Conservation (phyloP, 1,140 invertebrate species). For the Drosophila sproati region DNA sequence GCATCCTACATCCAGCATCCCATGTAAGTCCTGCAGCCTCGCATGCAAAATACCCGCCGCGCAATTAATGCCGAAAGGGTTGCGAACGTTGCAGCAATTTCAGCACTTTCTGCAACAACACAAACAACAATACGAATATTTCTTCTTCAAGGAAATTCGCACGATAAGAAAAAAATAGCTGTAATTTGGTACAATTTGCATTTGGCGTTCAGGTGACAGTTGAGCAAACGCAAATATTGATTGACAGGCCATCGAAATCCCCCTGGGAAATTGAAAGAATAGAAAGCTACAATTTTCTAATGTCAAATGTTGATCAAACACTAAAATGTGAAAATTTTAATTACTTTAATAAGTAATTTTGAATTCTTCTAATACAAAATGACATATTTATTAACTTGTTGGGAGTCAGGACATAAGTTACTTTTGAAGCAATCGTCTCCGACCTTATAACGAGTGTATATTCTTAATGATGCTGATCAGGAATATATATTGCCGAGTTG, state of each 20-base stretch:
- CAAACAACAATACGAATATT: neutral
- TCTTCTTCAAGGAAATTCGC: slow-evolving; percentile 40
- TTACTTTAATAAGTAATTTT: neutral
- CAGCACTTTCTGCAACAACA: neutral
- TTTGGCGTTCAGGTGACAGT: slow-evolving; percentile 10
- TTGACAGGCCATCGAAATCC: slow-evolving; percentile 15
- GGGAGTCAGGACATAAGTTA: no score
- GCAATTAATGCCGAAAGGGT: slow-evolving; percentile 45
- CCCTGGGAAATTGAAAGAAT: slow-evolving; percentile 15
- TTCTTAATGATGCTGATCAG: no score
- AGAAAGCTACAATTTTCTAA: neutral
- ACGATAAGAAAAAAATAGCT: slow-evolving; percentile 12
- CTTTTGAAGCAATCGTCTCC: no score
- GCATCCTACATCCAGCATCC: slow-evolving; percentile 13
- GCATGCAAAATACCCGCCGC: slow-evolving; percentile 42
- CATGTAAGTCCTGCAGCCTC: neutral
- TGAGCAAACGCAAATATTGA: slow-evolving; percentile 5
- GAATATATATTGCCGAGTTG: no score
- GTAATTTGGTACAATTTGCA: slow-evolving; percentile 36
- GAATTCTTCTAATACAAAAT: no score
- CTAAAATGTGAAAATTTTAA: neutral
- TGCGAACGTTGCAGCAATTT: slow-evolving; percentile 16
- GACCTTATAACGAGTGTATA: no score
- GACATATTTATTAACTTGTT: no score
- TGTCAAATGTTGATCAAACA: no score